Evolutionary conservation across 1,140 invertebrate species (phyloP), one percentile per base, ranked within the genome.

Genomic region (Aculops lycopersici): DNA sequence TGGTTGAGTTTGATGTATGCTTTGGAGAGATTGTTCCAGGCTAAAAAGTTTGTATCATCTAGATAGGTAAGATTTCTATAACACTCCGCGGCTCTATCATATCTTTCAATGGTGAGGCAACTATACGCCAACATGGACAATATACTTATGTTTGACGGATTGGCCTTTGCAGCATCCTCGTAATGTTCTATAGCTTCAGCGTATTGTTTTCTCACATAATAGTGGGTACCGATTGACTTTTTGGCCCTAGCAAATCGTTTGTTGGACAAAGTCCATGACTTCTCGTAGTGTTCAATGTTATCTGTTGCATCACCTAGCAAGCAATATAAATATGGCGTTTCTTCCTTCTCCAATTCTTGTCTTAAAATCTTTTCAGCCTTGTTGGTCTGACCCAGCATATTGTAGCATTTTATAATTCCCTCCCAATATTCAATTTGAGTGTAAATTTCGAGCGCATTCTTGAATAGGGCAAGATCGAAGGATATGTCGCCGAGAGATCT

Each of bases 11-110:
- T 74, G 4, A 84, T 71, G 49, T 90, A 83, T 3, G 76, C 78
- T 53, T 84, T 81, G 12, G 80, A 76, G 38, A 95, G 59, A 59
- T 95, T 95, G 57, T 90, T 94, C 88, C 88, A 97, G 0, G 78
- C 80, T 59, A 94, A 80, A 55, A 80, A 92, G 45, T 73, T 72
- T 60, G 70, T 73, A 35, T 71, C 69, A 49, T 95, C 80, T 17
- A 94, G 58, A 42, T 66, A 66, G 20, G 79, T 77, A 53, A 83
- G 86, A 43, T 69, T 62, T 49, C 75, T 64, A 54, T 92, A 95
- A 0, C 77, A 75, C 17, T 63, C 68, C 0, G 74, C 76, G 31
- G 79, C 74, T 2, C 70, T 47, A 49, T 76, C 68, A 72, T 74
- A 92, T 37, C 79, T 63, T 53, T 81, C 69, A 14, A 65, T 58